Evolutionary conservation across 1,140 invertebrate species (phyloP).

Genomic region (Trichomalopsis sarcophagae): DNA sequence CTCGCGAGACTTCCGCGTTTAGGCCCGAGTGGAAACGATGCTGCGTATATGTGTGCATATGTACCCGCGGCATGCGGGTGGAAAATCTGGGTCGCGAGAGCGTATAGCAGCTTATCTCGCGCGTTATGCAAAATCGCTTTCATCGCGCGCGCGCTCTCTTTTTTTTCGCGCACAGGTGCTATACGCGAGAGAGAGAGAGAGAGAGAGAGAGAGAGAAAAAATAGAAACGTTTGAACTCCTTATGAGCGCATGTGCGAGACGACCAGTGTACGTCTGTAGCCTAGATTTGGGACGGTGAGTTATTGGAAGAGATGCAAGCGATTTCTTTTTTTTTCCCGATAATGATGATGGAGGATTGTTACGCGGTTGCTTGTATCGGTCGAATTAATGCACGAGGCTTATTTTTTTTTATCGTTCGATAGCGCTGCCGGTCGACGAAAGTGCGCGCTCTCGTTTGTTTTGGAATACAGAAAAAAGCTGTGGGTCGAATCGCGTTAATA

Average conservation of each 20-base stretch:
- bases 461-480: too few relatives aligned
- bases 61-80: slow-evolving; percentile 66
- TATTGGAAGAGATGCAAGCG: not conserved
- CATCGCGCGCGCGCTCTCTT: slow-evolving; percentile 42
- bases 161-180: slow-evolving; percentile 1
- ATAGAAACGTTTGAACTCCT: not conserved
- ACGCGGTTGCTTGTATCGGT: too few relatives aligned
- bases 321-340: not conserved
- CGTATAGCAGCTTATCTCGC: slow-evolving; percentile 54
- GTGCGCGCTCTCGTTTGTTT: too few relatives aligned
- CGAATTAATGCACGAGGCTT: too few relatives aligned
- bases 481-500: too few relatives aligned
- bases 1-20: slow-evolving; percentile 36
- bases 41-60: slow-evolving; percentile 59
- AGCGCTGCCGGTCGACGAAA: too few relatives aligned
- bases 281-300: not conserved
- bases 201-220: not conserved
- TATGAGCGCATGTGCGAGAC: not conserved
- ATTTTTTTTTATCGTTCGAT: too few relatives aligned
- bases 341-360: too few relatives aligned
- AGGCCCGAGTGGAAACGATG: not conserved
- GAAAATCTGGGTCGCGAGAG: slow-evolving; percentile 66
- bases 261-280: not conserved
- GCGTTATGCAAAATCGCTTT: slow-evolving; percentile 65
- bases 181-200: too few relatives aligned